phyloP scores from a whole-genome alignment of 2,797 vertebrate species.

The Anabas testudineus region DNA sequence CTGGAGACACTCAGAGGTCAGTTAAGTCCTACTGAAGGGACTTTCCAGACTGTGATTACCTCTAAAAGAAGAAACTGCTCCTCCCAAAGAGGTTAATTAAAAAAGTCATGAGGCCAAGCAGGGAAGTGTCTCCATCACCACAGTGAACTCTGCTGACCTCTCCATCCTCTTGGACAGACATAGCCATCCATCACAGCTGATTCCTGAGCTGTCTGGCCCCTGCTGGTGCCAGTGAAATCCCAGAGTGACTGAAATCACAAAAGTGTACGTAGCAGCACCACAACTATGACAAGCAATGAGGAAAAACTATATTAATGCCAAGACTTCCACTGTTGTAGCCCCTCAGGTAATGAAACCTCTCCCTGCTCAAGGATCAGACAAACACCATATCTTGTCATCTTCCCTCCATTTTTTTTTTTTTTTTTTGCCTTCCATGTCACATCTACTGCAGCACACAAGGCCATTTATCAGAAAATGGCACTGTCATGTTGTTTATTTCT shows the following conservation, averaged over 20 bases:
- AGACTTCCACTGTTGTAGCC: conserved; percentile 54
- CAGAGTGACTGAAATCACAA: conserved; percentile 62
- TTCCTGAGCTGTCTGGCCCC: conserved; percentile 50
- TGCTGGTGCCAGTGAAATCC: conserved; percentile 55
- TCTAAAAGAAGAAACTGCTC: conserved; percentile 53
- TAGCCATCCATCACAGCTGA: conserved; percentile 70
- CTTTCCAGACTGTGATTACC: conserved; percentile 67
- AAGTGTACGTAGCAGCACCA: conserved; percentile 41
- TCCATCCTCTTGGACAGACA: conserved; percentile 60
- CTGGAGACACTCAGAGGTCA: conserved; percentile 60
- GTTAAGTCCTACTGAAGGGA: conserved; percentile 66
- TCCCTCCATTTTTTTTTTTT: conserved; percentile 37
- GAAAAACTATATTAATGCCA: conserved; percentile 13
- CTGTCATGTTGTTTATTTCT: conserved; percentile 46
- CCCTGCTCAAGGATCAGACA: conserved; percentile 60
- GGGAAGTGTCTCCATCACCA: conserved; percentile 73
- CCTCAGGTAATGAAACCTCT: conserved; percentile 71
- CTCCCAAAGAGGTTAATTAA: conserved; percentile 81
- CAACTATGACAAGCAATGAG: conserved; percentile 61
- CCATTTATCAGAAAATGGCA: conserved; percentile 50
- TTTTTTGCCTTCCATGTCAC: conserved; percentile 45
- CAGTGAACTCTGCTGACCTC: conserved; percentile 56
- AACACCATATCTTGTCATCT: conserved; percentile 68
- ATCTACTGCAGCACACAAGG: conserved; percentile 41
- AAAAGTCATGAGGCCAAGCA: conserved; percentile 57